Percentiles rank a stretch among this genome's conserved stretches.
phyloP scores from a whole-genome alignment of 2,113 vertebrate genomes.

The Leptosomus discolor region DNA sequence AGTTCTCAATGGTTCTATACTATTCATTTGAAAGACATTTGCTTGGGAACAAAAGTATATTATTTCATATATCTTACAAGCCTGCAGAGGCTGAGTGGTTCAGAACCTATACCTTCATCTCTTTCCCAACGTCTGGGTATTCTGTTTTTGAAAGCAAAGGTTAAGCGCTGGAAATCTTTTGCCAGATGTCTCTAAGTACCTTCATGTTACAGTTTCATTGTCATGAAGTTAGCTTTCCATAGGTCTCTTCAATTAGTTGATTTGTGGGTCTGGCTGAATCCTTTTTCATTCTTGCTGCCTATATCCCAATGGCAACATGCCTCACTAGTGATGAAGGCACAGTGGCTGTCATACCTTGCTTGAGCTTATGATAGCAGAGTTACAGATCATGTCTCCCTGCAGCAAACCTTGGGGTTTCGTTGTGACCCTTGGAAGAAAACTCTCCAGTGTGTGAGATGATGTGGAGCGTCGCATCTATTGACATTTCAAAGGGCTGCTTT shows the following conservation, averaged over 20 bases:
- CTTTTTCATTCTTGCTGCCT: background rate
- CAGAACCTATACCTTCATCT: constrained; percentile 14
- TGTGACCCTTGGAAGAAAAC: background rate
- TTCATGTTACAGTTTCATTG: background rate
- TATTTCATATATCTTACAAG: constrained; percentile 38
- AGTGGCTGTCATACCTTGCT: background rate
- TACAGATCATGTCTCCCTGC: background rate
- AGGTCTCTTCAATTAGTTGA: background rate
- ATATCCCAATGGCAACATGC: background rate
- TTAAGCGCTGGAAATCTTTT: constrained; percentile 18
- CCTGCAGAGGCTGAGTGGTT: constrained; percentile 8
- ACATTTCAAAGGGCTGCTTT: background rate
- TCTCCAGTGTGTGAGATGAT: background rate
- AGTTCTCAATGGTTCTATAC: background rate
- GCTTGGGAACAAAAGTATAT: background rate
- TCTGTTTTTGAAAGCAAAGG: constrained; percentile 17
- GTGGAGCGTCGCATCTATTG: background rate
- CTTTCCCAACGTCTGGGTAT: constrained; percentile 12
- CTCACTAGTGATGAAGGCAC: background rate
- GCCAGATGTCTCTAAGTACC: background rate
- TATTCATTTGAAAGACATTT: constrained; percentile 29
- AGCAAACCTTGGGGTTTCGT: background rate
- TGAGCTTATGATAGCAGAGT: background rate
- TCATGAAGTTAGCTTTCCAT: background rate
- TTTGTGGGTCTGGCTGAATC: background rate